Conservation (phyloP, 2,113 vertebrate genomes). For the Eulemur rufifrons region DNA sequence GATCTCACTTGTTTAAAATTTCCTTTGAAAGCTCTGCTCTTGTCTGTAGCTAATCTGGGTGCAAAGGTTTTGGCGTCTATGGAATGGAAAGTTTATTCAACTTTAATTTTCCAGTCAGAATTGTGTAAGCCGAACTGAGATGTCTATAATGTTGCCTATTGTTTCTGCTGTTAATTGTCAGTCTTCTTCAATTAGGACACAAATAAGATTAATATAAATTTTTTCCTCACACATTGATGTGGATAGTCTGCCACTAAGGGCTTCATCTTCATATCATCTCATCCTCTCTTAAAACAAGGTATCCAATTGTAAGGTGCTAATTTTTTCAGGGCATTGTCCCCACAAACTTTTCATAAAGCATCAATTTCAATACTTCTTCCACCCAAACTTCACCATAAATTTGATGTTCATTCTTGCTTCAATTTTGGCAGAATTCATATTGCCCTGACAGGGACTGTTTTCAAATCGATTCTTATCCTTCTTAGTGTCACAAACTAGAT, state of each 20-base stretch:
- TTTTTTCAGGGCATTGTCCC: neutral
- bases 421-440: neutral
- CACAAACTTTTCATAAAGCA: neutral
- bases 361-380: neutral
- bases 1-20: neutral
- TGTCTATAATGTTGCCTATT: neutral
- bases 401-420: neutral
- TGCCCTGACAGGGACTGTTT: neutral
- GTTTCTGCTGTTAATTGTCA: neutral
- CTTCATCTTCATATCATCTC: neutral
- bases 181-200: neutral
- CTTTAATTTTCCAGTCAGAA: neutral
- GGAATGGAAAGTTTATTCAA: neutral
- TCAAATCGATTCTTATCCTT: neutral
- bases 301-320: neutral
- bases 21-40: neutral
- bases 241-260: neutral
- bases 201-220: neutral
- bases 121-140: neutral
- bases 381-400: neutral
- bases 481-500: neutral
- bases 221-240: neutral
- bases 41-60: neutral
- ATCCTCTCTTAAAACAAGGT: neutral
- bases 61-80: neutral